These are phyloP conservation scores for Ctenomys sociabilis DNA, from an alignment of 2,113 vertebrate genomes.

Conservation along the genomic window DNA sequence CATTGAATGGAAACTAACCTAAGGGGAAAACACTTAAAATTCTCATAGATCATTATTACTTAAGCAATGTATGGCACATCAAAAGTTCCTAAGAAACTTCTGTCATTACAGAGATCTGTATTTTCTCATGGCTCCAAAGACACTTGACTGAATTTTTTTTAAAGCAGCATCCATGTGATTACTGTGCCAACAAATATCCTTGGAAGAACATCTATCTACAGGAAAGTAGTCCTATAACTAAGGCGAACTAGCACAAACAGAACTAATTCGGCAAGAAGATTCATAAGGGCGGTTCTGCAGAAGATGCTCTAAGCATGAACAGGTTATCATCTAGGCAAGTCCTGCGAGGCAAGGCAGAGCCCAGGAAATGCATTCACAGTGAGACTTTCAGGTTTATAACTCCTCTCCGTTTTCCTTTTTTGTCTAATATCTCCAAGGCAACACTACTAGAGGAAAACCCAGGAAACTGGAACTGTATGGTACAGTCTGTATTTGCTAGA, in stretches of 20 bases:
- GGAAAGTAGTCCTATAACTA: neutral
- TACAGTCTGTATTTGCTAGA: neutral
- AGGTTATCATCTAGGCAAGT: neutral
- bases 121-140: neutral
- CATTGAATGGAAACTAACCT: slow-evolving; percentile 43
- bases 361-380: neutral
- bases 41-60: neutral
- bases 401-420: neutral
- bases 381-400: neutral
- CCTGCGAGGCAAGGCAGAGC: neutral
- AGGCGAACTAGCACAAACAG: neutral
- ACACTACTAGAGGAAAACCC: slow-evolving; percentile 11
- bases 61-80: neutral
- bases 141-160: neutral
- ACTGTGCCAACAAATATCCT: neutral
- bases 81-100: neutral
- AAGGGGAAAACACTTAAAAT: neutral
- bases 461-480: neutral
- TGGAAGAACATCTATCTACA: neutral
- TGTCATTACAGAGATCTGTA: neutral
- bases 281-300: neutral
- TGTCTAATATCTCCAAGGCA: neutral
- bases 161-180: neutral
- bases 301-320: neutral
- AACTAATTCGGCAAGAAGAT: neutral